These are phyloP conservation scores for Parnassius apollo DNA, from an alignment of 2,888 invertebrate genomes.

Conservation along the genomic window DNA sequence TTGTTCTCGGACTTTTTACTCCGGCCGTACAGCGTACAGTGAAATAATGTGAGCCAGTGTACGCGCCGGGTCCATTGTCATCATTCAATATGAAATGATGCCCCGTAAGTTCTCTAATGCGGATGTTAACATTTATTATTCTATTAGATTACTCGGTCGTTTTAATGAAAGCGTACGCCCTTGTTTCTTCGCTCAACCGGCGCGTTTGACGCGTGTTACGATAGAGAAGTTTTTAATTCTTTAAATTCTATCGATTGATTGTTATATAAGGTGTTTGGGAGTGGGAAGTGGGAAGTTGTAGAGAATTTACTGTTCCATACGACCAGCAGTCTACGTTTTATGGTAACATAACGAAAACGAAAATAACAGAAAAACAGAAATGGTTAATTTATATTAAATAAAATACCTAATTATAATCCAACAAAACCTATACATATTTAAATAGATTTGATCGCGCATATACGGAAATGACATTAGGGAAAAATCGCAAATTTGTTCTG, in stretches of 20 bases:
- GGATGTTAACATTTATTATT: conserved; percentile 78
- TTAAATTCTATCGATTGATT: background rate
- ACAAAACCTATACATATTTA: no score
- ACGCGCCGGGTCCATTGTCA: conserved; percentile 62
- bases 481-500: no score
- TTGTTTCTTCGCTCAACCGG: conserved; percentile 1
- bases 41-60: conserved; percentile 67
- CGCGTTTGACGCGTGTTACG: background rate
- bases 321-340: no score
- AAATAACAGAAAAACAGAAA: no score
- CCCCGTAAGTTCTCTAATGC: conserved; percentile 70
- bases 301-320: no score
- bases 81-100: conserved; percentile 67
- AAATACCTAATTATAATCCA: no score
- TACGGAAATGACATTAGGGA: no score
- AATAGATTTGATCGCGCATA: no score
- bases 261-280: no score
- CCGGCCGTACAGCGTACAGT: conserved; percentile 47
- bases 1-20: conserved; percentile 47
- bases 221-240: background rate
- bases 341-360: no score
- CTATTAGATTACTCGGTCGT: conserved; percentile 60
- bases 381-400: no score
- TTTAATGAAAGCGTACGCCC: conserved; percentile 37
- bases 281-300: no score